Base-by-base conservation (phyloP, 2,797 vertebrate species). In the Anguilla megastoma region DNA sequence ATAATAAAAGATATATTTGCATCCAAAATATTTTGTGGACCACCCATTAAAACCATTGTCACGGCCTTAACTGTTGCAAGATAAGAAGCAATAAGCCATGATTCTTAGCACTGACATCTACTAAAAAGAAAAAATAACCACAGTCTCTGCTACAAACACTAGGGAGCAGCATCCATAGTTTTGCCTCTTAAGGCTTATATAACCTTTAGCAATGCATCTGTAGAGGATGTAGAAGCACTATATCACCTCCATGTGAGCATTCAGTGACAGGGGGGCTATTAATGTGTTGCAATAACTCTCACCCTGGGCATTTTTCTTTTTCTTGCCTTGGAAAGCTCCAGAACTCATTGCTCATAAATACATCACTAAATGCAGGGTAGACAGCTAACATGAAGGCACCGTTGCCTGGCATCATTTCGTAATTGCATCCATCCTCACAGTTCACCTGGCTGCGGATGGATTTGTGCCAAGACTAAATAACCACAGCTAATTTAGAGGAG, bases 261-360 rank as follows among this genome's bases (percentile, higher is more conserved):
- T 45, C 24, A 21, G 18, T 82, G 79, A 82, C 79, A 82, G 41
- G 6, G 50, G 79, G 36, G 79, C 79, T 50, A 45, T 50, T 82
- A 82, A 82, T 82, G 79, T 48, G 21, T 1, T 0, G 79, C 79
- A 82, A 82, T 82, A 82, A 50, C 16, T 82, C 45, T 82, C 45
- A 82, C 41, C 79, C 79, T n/a, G 41, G 45, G 41, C 41, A 48
- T 82, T 48, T 82, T 50, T 82, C 79, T 48, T 82, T 82, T 50
- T 6, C 33, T 82, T 50, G 41, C 41, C 79, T n/a, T 50, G 79
- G 79, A 48, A 82, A 48, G 79, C 79, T 50, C 24, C 16, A 48
- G 79, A 82, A 82, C 18, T 45, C 79, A 82, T 50, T 48, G 79
- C n/a, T 82, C 79, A 82, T 21, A 82, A 82, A 82, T 18, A 82